Conservation (phyloP, 2,888 invertebrate species). For the Scaptomyza reducta region DNA sequence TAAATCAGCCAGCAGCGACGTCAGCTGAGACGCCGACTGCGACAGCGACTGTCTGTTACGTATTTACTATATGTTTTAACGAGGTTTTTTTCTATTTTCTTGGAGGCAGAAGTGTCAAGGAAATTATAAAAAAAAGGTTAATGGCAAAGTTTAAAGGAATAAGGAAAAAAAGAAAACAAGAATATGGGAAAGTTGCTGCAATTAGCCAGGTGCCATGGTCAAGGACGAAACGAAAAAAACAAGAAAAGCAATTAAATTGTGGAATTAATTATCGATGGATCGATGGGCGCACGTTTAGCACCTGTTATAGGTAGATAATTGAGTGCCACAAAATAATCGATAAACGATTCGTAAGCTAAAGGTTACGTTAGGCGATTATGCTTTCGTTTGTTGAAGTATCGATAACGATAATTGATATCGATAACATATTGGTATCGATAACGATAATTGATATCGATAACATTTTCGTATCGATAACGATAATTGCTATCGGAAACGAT, state of each 20-base stretch:
- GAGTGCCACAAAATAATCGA: no score
- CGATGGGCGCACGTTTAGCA: neutral
- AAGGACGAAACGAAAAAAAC: conserved; percentile 27
- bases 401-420: no score
- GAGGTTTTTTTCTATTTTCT: neutral
- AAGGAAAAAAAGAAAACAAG: neutral
- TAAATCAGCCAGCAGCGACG: conserved; percentile 18
- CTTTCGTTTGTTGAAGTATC: no score
- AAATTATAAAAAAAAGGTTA: conserved; percentile 34
- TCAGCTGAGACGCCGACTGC: neutral
- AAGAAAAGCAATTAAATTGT: no score
- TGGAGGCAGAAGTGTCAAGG: neutral
- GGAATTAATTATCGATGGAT: neutral
- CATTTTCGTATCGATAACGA: no score
- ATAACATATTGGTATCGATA: no score
- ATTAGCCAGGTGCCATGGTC: conserved; percentile 42
- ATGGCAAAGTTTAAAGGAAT: conserved; percentile 7
- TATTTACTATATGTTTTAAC: no score
- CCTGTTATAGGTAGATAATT: no score
- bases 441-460: no score
- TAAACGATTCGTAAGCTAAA: no score
- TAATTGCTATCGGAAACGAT: no score
- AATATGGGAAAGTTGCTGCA: conserved; percentile 13
- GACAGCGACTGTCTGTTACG: neutral
- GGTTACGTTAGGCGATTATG: no score